These are phyloP conservation scores for Tringa solitaria DNA, from an alignment of 2,113 vertebrate species.

Conservation along the genomic window DNA sequence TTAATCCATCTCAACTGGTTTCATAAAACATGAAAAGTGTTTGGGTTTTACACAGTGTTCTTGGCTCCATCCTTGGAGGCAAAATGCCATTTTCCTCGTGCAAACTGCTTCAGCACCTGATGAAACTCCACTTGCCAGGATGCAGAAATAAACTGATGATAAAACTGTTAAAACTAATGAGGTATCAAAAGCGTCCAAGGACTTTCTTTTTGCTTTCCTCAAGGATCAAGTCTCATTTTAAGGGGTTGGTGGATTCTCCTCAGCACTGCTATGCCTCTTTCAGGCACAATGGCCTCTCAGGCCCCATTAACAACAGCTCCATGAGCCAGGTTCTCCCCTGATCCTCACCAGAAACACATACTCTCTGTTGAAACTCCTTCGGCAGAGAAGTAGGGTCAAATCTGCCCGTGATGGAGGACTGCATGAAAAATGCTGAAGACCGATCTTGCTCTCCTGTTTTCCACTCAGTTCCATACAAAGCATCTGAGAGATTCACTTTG, in stretches of 20 bases:
- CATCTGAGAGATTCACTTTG: slow-evolving; percentile 1
- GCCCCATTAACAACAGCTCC: neutral
- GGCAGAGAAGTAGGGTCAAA: neutral
- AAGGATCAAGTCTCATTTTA: neutral
- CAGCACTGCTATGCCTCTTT: neutral
- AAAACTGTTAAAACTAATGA: slow-evolving; percentile 29
- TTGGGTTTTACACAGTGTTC: neutral
- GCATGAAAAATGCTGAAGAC: slow-evolving; percentile 1
- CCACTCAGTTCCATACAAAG: neutral
- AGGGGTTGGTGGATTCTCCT: neutral
- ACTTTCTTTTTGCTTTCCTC: neutral
- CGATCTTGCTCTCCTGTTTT: neutral
- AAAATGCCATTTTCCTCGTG: slow-evolving; percentile 21
- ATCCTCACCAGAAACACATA: neutral
- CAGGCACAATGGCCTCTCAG: neutral
- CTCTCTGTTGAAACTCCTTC: neutral
- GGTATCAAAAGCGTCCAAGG: slow-evolving; percentile 13
- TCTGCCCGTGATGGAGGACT: slow-evolving; percentile 3
- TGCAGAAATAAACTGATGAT: slow-evolving; percentile 27
- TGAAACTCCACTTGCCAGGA: slow-evolving; percentile 23
- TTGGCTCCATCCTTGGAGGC: neutral
- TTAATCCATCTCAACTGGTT: slow-evolving; percentile 19
- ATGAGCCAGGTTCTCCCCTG: neutral
- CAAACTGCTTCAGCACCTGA: slow-evolving; percentile 34
- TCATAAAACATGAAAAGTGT: neutral